Conservation (phyloP, 2,113 vertebrate genomes). For the Isichthys henryi region DNA sequence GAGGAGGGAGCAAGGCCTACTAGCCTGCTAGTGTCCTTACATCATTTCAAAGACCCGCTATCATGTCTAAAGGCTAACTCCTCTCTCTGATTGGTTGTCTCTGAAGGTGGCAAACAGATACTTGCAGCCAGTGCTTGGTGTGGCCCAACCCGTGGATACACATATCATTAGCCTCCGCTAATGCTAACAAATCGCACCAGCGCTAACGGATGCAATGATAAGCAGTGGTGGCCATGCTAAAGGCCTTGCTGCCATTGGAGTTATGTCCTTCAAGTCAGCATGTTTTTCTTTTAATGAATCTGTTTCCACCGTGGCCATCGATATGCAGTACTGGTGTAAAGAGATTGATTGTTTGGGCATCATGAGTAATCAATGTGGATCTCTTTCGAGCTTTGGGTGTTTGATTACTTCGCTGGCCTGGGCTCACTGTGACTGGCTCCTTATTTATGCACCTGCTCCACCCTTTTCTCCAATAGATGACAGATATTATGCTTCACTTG, state of each 20-base stretch:
- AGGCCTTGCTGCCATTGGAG: background rate
- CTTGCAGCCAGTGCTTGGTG: background rate
- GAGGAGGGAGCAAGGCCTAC: background rate
- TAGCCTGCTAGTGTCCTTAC: background rate
- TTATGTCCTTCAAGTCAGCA: background rate
- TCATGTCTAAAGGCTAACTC: background rate
- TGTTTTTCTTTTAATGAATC: background rate
- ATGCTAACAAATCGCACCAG: background rate
- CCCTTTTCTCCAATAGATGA: background rate
- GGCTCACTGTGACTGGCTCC: conserved; percentile 21
- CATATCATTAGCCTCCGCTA: background rate
- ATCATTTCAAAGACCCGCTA: background rate
- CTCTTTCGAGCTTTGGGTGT: conserved; percentile 29
- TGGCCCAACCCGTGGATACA: background rate
- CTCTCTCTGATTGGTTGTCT: background rate
- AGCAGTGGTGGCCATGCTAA: background rate
- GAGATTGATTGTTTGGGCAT: conserved; percentile 35
- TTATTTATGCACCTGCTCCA: conserved; percentile 34
- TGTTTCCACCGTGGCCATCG: background rate
- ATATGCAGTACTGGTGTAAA: conserved; percentile 13
- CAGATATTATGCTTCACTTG: background rate
- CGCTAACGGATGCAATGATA: background rate
- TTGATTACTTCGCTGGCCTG: conserved; percentile 33
- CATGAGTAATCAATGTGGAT: conserved; percentile 41
- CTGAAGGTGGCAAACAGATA: background rate